Percentiles rank a stretch among this genome's conserved stretches.
These are phyloP conservation scores for Ptiloglossa arizonensis DNA, from an alignment of 1,140 invertebrate species.

Conservation along the genomic window DNA sequence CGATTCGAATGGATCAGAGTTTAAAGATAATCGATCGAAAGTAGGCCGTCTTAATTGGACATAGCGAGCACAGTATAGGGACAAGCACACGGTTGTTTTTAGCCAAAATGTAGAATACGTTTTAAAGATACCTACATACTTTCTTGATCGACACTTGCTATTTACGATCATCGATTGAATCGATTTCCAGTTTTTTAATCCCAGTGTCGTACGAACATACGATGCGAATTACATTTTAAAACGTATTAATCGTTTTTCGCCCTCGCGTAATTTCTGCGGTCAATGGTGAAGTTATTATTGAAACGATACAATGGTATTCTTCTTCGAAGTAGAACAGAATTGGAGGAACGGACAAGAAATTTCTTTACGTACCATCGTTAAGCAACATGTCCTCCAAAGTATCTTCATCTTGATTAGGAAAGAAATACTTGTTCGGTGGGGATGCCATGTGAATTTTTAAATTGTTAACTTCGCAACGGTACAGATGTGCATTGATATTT, in stretches of 20 bases:
- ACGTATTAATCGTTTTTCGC: too few relatives aligned
- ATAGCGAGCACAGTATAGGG: not conserved
- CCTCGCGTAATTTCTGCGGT: too few relatives aligned
- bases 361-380: constrained; percentile 34
- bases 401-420: constrained; percentile 48
- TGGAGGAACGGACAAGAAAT: not conserved
- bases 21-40: constrained; percentile 52
- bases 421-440: constrained; percentile 53
- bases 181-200: not conserved
- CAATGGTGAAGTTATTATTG: too few relatives aligned
- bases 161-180: not conserved
- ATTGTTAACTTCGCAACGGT: constrained; percentile 6
- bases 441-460: constrained; percentile 59
- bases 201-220: too few relatives aligned
- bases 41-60: constrained; percentile 49
- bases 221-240: too few relatives aligned
- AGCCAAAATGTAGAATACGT: not conserved
- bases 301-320: too few relatives aligned
- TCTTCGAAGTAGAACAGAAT: not conserved
- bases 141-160: not conserved
- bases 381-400: constrained; percentile 47
- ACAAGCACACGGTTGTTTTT: not conserved
- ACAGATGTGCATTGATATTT: constrained; percentile 1
- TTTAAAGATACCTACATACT: not conserved
- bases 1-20: constrained; percentile 39